phyloP scores from a whole-genome alignment of 2,797 vertebrate species.

The Eleutherodactylus coqui region DNA sequence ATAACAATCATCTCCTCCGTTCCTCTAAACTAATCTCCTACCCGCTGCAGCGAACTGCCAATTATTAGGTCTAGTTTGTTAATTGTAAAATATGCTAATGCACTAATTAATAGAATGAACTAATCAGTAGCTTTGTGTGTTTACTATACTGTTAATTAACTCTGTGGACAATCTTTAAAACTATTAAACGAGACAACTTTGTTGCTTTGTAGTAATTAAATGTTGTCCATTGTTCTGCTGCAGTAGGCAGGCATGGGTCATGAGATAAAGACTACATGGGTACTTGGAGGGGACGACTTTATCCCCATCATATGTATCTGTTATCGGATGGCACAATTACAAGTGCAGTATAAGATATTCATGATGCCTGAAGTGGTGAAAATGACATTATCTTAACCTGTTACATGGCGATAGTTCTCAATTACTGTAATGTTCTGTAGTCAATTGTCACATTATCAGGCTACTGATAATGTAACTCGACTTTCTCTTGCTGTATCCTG shows the following conservation, averaged over 20 bases:
- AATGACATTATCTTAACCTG: neutral
- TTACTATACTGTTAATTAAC: slow-evolving; percentile 49
- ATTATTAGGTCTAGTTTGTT: slow-evolving; percentile 47
- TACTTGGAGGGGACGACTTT: neutral
- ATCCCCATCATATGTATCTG: neutral
- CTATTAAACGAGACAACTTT: slow-evolving; percentile 19
- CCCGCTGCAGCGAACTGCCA: slow-evolving; percentile 26
- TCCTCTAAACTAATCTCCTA: slow-evolving; percentile 46
- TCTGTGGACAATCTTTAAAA: slow-evolving; percentile 20
- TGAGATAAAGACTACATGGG: neutral
- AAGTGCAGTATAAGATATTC: neutral
- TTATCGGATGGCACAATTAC: neutral
- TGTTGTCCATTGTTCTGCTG: neutral
- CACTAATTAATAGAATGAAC: slow-evolving; percentile 52
- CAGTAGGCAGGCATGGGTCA: neutral
- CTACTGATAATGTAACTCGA: neutral
- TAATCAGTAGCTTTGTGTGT: slow-evolving; percentile 48
- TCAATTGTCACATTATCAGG: no score
- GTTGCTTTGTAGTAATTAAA: slow-evolving; percentile 33
- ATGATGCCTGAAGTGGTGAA: neutral
- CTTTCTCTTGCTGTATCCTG: no score
- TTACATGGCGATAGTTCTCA: neutral
- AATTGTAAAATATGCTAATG: slow-evolving; percentile 52
- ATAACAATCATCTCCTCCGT: slow-evolving; percentile 31
- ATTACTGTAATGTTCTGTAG: no score